Evolutionary conservation across 1,140 invertebrate genomes (phyloP).

Genomic region (Eciton burchellii): DNA sequence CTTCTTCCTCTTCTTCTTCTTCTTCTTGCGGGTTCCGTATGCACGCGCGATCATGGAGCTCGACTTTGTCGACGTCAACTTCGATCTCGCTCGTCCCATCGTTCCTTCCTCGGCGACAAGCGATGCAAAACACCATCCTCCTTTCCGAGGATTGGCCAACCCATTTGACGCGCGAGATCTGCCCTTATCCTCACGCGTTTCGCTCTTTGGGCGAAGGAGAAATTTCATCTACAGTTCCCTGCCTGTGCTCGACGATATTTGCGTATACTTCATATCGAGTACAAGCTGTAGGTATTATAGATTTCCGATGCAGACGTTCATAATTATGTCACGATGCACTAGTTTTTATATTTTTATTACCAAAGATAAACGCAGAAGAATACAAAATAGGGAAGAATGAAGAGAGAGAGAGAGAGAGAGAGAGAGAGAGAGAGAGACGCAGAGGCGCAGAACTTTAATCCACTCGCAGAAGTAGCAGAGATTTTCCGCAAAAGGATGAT

Average conservation of each 20-base stretch:
- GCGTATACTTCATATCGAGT: background rate
- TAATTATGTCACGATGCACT: background rate
- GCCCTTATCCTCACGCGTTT: background rate
- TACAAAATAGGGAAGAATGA: no score
- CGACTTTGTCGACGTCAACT: constrained; percentile 29
- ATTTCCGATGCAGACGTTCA: background rate
- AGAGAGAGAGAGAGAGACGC: background rate
- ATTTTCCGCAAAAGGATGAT: background rate
- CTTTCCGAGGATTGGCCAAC: background rate
- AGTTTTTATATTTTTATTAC: background rate
- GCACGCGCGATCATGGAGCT: background rate
- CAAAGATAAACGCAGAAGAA: background rate
- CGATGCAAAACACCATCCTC: constrained; percentile 10
- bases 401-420: background rate
- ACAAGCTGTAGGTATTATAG: background rate
- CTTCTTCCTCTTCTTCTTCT: constrained; percentile 1
- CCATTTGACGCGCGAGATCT: background rate
- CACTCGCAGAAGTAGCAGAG: background rate
- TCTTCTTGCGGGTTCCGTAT: constrained; percentile 14
- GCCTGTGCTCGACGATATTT: background rate
- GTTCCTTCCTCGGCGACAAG: background rate
- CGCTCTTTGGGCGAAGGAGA: background rate
- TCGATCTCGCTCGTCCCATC: constrained; percentile 1
- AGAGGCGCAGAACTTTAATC: constrained; percentile 25
- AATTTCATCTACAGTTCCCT: constrained; percentile 16